These are phyloP conservation scores for Diploptera punctata DNA, from an alignment of 2,888 invertebrate species.

Conservation along the genomic window DNA sequence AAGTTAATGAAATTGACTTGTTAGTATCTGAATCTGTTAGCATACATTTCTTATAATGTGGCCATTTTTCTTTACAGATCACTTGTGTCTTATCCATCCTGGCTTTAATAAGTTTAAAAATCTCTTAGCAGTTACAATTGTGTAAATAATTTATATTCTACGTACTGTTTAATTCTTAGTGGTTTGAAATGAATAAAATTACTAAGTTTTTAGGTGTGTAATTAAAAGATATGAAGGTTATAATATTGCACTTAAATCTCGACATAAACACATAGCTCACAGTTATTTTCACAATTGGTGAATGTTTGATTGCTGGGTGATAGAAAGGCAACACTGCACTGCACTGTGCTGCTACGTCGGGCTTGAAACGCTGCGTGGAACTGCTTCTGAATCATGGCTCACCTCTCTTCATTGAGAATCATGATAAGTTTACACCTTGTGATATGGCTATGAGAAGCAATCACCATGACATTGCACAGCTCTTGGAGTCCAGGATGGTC, in stretches of 20 bases:
- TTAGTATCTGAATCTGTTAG: too few species aligned
- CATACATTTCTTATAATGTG: too few species aligned
- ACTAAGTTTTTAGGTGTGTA: not conserved
- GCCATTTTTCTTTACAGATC: too few species aligned
- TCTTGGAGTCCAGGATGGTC: constrained; percentile 71
- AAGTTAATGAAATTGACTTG: too few species aligned
- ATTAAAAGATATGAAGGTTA: not conserved
- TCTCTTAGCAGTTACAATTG: too few species aligned
- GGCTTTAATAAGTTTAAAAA: too few species aligned
- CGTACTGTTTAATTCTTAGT: too few species aligned
- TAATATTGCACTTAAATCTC: too few species aligned
- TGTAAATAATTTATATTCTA: too few species aligned
- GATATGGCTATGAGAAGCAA: constrained; percentile 67
- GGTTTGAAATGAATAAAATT: too few species aligned
- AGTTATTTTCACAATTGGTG: not conserved
- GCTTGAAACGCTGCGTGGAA: constrained; percentile 68
- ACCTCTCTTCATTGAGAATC: constrained; percentile 67
- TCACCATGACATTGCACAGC: constrained; percentile 66
- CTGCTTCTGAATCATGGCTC: constrained; percentile 64
- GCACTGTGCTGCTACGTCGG: constrained; percentile 69
- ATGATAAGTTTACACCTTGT: constrained; percentile 67
- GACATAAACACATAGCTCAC: too few species aligned
- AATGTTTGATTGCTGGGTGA: constrained; percentile 14
- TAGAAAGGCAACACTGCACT: constrained; percentile 70
- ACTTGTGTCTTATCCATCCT: too few species aligned